Evolutionary conservation across 2,888 invertebrate genomes (phyloP), one percentile per base, ranked within the genome.

Genomic region (Pachliopta kotzebuea): DNA sequence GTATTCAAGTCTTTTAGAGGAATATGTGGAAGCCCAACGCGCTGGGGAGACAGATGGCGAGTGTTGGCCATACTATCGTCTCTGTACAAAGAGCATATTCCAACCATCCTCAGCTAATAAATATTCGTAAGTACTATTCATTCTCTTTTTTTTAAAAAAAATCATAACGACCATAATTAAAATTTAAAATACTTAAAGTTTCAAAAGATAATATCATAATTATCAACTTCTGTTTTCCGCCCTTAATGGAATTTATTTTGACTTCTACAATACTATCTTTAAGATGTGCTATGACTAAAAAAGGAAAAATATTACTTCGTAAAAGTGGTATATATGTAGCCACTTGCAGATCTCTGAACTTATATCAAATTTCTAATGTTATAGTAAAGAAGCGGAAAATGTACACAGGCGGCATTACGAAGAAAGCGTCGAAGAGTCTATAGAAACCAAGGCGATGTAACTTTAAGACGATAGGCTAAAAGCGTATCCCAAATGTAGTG

Each of bases 31-130:
- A 62, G 97, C 97, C 0, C 96, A 97, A 83, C 93, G 94, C 65
- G 94, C 95, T 9, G 97, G 97, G 0, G 94, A 94, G 74, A 93
- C 94, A 0, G 93, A 93, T 4, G 96, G 96, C 8, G 97, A 97
- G 83, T 97, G 97, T 80, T 96, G 96, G 94, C 96, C 96, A 0
- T 97, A 97, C 80, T 95, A 95, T 85, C 94, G 96, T 76, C 94
- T 94, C 60, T 97, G 97, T 75, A 95, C 96, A 20, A 96, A 95
- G 84, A 96, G 96, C 62, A 91, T 97, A 60, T 97, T 97, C 79
- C 86, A 92, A 68, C 88, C 93, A 24, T 62, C 66, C 9, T 82
- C 93, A 1, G 75, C 79, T 8, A 92, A 91, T 69, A 92, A 92
- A 79, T 92, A 92, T 74, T 81, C 92, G 92, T 92, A 76, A 86